These are phyloP conservation scores for Sterna hirundo DNA, from an alignment of 2,113 vertebrate genomes.

Conservation along the genomic window DNA sequence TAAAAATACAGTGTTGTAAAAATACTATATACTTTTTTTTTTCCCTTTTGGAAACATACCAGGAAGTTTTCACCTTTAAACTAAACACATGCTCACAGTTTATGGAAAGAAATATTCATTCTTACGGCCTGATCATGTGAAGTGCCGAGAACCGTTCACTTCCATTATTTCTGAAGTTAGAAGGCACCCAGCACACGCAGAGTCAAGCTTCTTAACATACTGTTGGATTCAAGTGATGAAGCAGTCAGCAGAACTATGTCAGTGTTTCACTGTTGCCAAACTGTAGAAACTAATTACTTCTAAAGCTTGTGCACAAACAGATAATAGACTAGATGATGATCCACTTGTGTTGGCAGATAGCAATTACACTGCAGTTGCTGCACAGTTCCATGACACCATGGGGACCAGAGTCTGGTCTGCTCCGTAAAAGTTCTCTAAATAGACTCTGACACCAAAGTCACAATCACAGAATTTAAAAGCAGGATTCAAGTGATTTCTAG, in stretches of 20 bases:
- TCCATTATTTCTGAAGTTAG: not conserved
- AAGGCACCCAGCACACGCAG: not conserved
- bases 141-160: not conserved
- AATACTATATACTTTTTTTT: slow-evolving; percentile 9
- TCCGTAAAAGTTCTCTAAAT: not conserved
- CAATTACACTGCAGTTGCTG: not conserved
- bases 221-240: not conserved
- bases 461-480: not conserved
- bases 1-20: slow-evolving; percentile 50
- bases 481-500: not conserved
- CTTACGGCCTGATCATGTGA: not conserved
- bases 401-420: not conserved
- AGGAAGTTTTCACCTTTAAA: slow-evolving; percentile 65
- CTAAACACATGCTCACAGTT: slow-evolving; percentile 59
- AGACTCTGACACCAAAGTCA: not conserved
- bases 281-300: not conserved
- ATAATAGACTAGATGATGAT: not conserved
- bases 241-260: not conserved
- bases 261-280: not conserved
- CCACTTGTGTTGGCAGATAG: not conserved
- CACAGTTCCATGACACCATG: not conserved
- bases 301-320: not conserved
- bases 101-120: slow-evolving; percentile 63
- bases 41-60: slow-evolving; percentile 23
- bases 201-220: not conserved